Evolutionary conservation across 2,113 vertebrate species (phyloP).

Genomic region (Sorex araneus): DNA sequence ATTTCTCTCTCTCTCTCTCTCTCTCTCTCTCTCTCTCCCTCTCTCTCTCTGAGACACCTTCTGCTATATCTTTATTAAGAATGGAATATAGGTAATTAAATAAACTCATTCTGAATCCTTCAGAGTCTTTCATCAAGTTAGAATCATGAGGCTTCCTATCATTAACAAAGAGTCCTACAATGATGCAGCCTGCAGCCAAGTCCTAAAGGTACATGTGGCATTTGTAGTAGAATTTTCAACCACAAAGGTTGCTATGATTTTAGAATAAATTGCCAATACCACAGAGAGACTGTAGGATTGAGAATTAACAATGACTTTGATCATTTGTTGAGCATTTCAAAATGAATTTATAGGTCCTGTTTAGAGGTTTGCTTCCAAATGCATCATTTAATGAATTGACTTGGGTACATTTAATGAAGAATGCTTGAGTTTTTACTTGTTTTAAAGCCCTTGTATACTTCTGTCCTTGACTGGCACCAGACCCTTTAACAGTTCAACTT

Average conservation of each 20-base stretch:
- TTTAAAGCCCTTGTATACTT: not conserved
- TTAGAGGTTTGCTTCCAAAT: slow-evolving; percentile 18
- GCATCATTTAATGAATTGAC: slow-evolving; percentile 5
- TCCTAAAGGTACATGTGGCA: slow-evolving; percentile 38
- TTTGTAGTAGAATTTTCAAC: slow-evolving; percentile 64
- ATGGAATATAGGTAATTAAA: not conserved
- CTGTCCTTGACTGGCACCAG: not conserved
- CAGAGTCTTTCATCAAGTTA: not conserved
- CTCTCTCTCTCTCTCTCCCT: too few relatives aligned
- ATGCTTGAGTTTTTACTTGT: not conserved
- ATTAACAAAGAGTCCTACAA: not conserved
- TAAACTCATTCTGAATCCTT: slow-evolving; percentile 21
- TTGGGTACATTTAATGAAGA: slow-evolving; percentile 40
- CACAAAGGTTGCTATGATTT: slow-evolving; percentile 50
- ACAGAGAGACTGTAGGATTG: slow-evolving; percentile 15
- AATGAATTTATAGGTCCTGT: not conserved
- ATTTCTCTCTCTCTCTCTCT: too few relatives aligned
- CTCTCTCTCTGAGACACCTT: not conserved
- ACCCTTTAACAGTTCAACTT: not conserved
- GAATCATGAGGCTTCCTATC: not conserved
- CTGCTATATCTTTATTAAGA: not conserved
- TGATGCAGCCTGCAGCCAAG: slow-evolving; percentile 20
- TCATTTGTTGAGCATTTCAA: slow-evolving; percentile 46
- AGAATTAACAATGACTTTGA: slow-evolving; percentile 65
- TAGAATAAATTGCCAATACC: not conserved